Percentiles rank a stretch among this genome's conserved stretches.
Evolutionary conservation across 2,797 vertebrate species (phyloP).

Genomic region (Tarsius wallacei): DNA sequence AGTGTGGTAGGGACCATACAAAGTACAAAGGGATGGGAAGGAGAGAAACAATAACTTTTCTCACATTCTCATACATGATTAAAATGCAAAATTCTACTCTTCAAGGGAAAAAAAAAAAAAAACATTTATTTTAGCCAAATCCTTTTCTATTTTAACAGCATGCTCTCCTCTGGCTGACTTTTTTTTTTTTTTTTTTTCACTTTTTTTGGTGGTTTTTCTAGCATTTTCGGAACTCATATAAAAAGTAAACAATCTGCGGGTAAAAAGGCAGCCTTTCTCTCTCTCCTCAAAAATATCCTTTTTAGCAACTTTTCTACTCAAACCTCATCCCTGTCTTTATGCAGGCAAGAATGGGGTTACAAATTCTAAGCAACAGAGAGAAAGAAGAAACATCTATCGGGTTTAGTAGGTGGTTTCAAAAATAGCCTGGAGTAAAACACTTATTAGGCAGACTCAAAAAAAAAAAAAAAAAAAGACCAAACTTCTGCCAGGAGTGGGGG

Average conservation of each 20-base stretch:
- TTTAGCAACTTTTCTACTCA: not conserved
- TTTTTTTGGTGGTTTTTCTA: conserved; percentile 79
- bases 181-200: conserved; percentile 61
- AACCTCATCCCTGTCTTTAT: not conserved
- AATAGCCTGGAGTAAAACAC: conserved; percentile 68
- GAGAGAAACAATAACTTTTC: conserved; percentile 85
- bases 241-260: conserved; percentile 74
- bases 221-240: conserved; percentile 39
- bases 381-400: conserved; percentile 19
- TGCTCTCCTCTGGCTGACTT: conserved; percentile 55
- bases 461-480: conserved; percentile 19
- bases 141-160: conserved; percentile 78
- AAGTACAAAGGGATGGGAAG: conserved; percentile 84
- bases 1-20: conserved; percentile 82
- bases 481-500: conserved; percentile 54
- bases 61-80: conserved; percentile 82
- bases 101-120: not conserved
- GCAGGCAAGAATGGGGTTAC: not conserved
- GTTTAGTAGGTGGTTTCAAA: conserved; percentile 67
- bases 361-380: not conserved
- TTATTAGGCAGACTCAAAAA: conserved; percentile 70
- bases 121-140: conserved; percentile 79
- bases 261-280: conserved; percentile 43
- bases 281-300: conserved; percentile 24
- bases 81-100: conserved; percentile 84